Evolutionary conservation across 2,888 invertebrate genomes (phyloP), one percentile per base, ranked within the genome.

Genomic region (Phortica okadai): DNA sequence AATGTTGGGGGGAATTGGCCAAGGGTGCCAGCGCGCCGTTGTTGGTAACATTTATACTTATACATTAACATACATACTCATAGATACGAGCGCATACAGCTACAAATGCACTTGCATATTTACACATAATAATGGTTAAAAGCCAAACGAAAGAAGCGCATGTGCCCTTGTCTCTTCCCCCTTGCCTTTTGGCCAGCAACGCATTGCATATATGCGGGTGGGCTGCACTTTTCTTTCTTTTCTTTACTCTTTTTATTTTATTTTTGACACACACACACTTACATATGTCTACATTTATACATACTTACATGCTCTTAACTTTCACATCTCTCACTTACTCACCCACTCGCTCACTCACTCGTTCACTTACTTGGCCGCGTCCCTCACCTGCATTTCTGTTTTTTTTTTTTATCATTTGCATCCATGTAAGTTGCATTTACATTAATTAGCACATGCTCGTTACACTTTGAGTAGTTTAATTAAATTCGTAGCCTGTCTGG

Each of bases 401-500:
- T 74, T 81, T 56, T 21, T 59, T 21, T 74, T 81, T 85, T 88
- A 83, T 87, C 82, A 83, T 88, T 88, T 85, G 85, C 85, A 85
- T 88, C 82, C 84, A 77, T 84, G 33, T 33, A 4, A 33, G 1
- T 1, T 33, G 33, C 1, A 69, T 84, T 16, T 81, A 77, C 74
- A 78, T 78, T 85, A 80, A 86, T 84, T 84, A 84, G 81, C 84
- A 87, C 80, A 79, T 80, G 79, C 75, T 76, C 86, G 85, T 83
- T 81, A 79, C 62, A 75, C 67, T 66, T 79, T 83, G 75, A 78
- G 77, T 66, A 72, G 70, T 56, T 25, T 72, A 72, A 72, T 44
- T 54, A 16, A 56, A 45, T 50, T 45, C 45, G 11, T 69, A 69
- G 21, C 11, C 67, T 41, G 33, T 66, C 33, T 50, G 58, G 45